phyloP scores from a whole-genome alignment of 1,140 invertebrate species.

The Leptopilina boulardi region DNA sequence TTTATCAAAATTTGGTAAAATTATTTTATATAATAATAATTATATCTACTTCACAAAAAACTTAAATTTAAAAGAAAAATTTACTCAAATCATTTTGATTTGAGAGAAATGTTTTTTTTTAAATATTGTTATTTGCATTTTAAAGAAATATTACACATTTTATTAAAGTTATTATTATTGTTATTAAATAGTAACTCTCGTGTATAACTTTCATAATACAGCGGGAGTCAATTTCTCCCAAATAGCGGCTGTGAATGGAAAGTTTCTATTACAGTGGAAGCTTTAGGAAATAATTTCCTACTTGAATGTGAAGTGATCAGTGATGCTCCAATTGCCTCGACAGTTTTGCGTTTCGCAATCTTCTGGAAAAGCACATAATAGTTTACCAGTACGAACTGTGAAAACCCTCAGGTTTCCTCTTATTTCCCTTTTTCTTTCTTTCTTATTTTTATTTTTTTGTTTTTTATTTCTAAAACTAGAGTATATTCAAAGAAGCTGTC shows the following conservation, averaged over 20 bases:
- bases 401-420: not conserved
- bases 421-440: not conserved
- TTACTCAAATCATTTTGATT: too few species aligned
- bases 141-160: too few species aligned
- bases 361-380: constrained; percentile 28
- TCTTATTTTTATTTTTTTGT: not conserved
- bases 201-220: not conserved
- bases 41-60: too few species aligned
- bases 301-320: constrained; percentile 20
- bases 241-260: not conserved
- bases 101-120: too few species aligned
- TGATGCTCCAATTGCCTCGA: constrained; percentile 24
- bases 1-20: too few species aligned
- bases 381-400: constrained; percentile 11
- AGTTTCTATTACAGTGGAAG: constrained; percentile 6
- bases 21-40: too few species aligned
- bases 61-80: too few species aligned
- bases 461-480: not conserved
- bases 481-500: not conserved
- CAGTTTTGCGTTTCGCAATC: constrained; percentile 13
- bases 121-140: too few species aligned
- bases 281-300: constrained; percentile 11
- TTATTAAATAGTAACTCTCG: not conserved
- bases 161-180: too few species aligned
- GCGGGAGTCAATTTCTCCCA: not conserved